phyloP scores from a whole-genome alignment of 2,797 vertebrate genomes.

The Melopsittacus undulatus region DNA sequence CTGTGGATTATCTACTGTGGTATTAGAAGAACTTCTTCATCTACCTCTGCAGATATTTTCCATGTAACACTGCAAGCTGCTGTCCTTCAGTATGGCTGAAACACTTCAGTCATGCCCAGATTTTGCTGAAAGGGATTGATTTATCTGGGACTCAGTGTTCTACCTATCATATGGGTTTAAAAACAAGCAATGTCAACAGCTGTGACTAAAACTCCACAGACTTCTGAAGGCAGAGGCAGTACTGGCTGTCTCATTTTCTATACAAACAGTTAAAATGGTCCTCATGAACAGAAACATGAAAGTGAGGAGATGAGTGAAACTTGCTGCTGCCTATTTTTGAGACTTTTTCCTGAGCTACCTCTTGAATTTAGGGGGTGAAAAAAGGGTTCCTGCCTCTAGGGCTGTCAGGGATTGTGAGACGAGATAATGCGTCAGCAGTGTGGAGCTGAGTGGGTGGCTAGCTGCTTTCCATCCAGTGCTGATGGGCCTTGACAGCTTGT shows the following conservation, averaged over 20 bases:
- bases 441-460: not conserved
- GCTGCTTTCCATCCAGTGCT: not conserved
- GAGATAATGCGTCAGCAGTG: not conserved
- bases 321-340: not conserved
- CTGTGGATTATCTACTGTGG: not conserved
- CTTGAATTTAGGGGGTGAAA: not conserved
- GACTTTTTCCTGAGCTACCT: not conserved
- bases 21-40: not conserved
- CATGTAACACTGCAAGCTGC: not conserved
- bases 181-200: not conserved
- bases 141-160: not conserved
- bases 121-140: not conserved
- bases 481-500: not conserved
- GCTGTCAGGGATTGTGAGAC: not conserved
- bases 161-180: not conserved
- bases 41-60: not conserved
- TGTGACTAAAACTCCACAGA: not conserved
- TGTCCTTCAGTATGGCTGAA: not conserved
- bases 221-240: not conserved
- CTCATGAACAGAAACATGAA: not conserved
- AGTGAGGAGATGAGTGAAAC: not conserved
- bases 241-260: not conserved
- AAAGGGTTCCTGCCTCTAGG: not conserved
- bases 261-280: not conserved
- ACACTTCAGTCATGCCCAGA: not conserved